Evolutionary conservation across 2,797 vertebrate genomes (phyloP).

Genomic region (Cichlasoma orientale): DNA sequence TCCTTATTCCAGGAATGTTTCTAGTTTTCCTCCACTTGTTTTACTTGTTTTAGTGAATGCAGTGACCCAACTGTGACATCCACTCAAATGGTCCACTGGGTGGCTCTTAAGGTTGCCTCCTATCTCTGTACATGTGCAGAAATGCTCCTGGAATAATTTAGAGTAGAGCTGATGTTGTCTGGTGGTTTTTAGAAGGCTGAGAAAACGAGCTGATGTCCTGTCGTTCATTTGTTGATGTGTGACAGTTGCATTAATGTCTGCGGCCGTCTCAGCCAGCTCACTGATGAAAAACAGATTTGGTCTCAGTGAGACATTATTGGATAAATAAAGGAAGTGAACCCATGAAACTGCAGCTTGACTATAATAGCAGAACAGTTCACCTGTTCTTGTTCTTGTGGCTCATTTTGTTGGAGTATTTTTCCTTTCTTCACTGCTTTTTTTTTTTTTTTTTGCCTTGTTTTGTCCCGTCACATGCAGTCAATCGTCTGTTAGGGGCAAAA

Average conservation of each 20-base stretch:
- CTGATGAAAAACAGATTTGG: neutral
- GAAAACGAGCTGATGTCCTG: neutral
- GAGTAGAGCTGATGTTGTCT: too few species aligned
- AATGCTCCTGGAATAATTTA: neutral
- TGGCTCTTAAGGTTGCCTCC: neutral
- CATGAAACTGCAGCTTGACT: neutral
- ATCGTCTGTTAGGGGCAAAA: neutral
- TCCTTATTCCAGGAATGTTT: neutral
- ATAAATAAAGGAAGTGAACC: neutral
- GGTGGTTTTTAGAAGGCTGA: too few species aligned
- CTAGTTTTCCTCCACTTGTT: neutral
- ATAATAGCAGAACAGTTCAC: rapidly evolving
- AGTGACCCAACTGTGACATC: neutral
- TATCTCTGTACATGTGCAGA: neutral
- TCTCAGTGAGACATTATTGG: neutral
- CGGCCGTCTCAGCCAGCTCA: neutral
- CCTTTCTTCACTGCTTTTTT: neutral
- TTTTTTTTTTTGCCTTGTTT: neutral
- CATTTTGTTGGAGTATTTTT: neutral
- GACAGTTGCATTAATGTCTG: neutral
- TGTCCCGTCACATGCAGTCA: neutral
- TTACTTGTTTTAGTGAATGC: neutral
- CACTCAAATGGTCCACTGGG: neutral
- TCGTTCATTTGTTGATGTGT: neutral
- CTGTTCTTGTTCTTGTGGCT: rapidly evolving